Percentiles rank a stretch among this genome's conserved stretches.
Evolutionary conservation across 2,888 invertebrate species (phyloP).

Genomic region (Meliscaeva auricollis): DNA sequence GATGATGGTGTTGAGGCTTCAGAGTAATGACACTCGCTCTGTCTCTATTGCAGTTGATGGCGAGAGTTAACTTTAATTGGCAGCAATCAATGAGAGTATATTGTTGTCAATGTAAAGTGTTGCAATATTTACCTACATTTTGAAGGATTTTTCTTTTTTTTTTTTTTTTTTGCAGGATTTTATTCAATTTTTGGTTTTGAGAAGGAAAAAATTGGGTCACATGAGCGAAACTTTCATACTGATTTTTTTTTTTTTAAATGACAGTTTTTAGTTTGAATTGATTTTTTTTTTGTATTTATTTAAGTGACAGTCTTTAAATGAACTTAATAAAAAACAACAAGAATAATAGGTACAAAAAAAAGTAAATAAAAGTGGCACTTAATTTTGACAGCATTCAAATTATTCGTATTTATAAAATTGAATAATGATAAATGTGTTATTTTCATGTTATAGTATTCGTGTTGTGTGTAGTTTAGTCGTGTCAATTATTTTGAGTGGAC

Average conservation of each 20-base stretch:
- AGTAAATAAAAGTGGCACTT: conserved; percentile 2
- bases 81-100: conserved; percentile 1
- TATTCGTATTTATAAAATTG: neutral
- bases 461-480: too few relatives aligned
- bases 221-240: neutral
- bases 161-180: neutral
- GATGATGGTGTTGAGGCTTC: neutral
- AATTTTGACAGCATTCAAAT: neutral
- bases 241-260: neutral
- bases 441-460: neutral
- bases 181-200: too few relatives aligned
- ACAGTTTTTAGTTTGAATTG: neutral
- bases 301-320: too few relatives aligned
- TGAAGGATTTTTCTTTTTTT: neutral
- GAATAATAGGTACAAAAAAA: too few relatives aligned
- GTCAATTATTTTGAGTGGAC: too few relatives aligned
- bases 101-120: conserved; percentile 14
- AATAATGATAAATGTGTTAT: neutral
- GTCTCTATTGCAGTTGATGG: conserved; percentile 1
- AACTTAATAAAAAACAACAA: too few relatives aligned
- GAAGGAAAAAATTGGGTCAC: neutral
- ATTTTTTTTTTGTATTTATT: too few relatives aligned
- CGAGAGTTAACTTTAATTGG: conserved; percentile 27
- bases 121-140: neutral
- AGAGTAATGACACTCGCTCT: conserved; percentile 1